Evolutionary conservation across 1,140 invertebrate genomes (phyloP), one percentile per base, ranked within the genome.

Genomic region (Temnothorax curvispinosus): DNA sequence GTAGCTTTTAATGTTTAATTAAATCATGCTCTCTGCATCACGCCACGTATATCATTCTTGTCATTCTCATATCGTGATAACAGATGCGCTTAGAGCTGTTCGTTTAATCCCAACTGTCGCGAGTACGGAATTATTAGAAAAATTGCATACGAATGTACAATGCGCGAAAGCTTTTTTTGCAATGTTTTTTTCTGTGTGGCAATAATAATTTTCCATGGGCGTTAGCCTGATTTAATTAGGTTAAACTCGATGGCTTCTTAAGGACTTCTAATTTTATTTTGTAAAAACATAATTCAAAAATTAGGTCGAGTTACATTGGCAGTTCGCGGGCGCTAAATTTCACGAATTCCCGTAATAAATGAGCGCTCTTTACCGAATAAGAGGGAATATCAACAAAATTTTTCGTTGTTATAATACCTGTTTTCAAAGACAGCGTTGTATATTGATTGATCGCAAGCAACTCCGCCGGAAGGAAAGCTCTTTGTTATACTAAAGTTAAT

Each of bases 1-100:
- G 6, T 15, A 50, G 87, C 65, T 88, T 75, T 87, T 69, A 54
- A 71, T 54, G 52, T 87, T 87, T 88, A 88, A 88, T 88, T 88
- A 88, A 88, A 81, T 87, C 76, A 74, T 54, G 35, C 69, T 87
- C 38, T 67, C 64, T n/a, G 21, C 41, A 75, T 87, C 32, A 6
- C 11, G 41, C 38, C 18, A 62, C 41, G 60, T 67, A 56, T 54
- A 82, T 87, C 52, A 41, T n/a, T 32, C 32, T 38, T 88, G 76
- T 88, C 69, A 58, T 52, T 69, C 15, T 81, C 64, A 58, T 44
- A 81, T 71, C 78, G 9, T 38, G 38, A 69, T 71, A 58, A 71
- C 64, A 58, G 38, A 81, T 56, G 38, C 65, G 50, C 9, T 41
- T 56, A 44, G 21, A 56, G 47, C n/a, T 69, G 35, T 44, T 56